Base-by-base conservation (phyloP, 2,888 invertebrate species). In the Proisotoma minuta region DNA sequence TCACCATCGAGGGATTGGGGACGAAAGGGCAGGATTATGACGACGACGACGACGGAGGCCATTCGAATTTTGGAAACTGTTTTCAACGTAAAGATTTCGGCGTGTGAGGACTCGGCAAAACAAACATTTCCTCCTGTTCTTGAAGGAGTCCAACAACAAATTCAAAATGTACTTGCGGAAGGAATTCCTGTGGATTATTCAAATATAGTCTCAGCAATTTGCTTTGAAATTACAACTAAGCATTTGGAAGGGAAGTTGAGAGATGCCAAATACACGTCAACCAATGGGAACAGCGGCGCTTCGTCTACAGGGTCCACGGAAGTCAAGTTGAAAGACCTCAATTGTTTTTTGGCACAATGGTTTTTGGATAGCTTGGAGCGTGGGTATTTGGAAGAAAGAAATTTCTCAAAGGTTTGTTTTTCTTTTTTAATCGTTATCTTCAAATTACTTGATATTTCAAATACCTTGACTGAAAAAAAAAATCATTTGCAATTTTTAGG, bases 401-500 rank as follows among this genome's bases (percentile, higher is more conserved):
- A 63, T 29, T 53, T 65, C 57, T 65, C 71, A 29, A 73, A 68
- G 71, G 73, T 72, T 18, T 23, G 27, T 26, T 34, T 23, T 57
- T 59, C 56, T n/a, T 24, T 59, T 49, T 28, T 48, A 27, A 18
- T 59, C 28, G 28, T 10, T 43, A 24, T 53, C 22, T 20, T 47
- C 49, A n/a, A 4, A 26, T 58, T 18, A 51, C 34, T 51, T 28
- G 28, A 24, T 49, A 22, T 60, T 47, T 22, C 27, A 27, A 47
- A 18, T 58, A 43, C n/a, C 24, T 39, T 34, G 23, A 52, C 5
- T 59, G 2, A 51, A 15, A 22, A n/a, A n/a, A n/a, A n/a, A n/a
- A n/a, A n/a, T n/a, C n/a, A n/a, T n/a, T 18, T 49, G 22, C 24
- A 34, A 28, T 53, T 24, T 20, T 57, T 76, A 84, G 82, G 84